phyloP scores from a whole-genome alignment of 2,888 invertebrate genomes.

The Chorisops tibialis region DNA sequence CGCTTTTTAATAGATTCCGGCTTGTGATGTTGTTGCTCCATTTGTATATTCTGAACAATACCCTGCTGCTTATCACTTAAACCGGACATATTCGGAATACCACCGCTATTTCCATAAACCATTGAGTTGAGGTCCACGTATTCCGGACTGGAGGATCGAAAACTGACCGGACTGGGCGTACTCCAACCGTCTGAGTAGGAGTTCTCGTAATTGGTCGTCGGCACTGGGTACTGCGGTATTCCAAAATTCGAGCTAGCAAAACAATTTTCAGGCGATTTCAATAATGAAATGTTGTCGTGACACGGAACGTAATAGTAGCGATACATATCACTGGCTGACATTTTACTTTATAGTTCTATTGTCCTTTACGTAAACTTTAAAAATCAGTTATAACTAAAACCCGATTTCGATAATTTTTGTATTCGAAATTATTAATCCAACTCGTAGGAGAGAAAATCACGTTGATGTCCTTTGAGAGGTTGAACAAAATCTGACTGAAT shows the following conservation, averaged over 20 bases:
- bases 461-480: neutral
- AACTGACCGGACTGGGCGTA: conserved; percentile 51
- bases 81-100: neutral
- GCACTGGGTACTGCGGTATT: conserved; percentile 13
- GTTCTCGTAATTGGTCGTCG: conserved; percentile 19
- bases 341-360: neutral
- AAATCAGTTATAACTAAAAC: neutral
- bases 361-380: neutral
- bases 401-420: neutral
- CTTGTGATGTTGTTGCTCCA: neutral
- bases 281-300: conserved; percentile 30
- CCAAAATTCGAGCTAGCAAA: conserved; percentile 13
- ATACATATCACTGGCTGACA: conserved; percentile 49
- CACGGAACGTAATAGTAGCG: conserved; percentile 51
- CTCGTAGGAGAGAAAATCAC: no score
- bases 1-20: neutral
- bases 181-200: conserved; percentile 52
- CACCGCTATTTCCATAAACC: conserved; percentile 26
- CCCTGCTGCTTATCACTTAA: neutral
- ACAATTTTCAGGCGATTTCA: conserved; percentile 27
- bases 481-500: conserved; percentile 20
- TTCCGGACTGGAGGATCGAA: conserved; percentile 51
- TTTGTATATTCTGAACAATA: neutral
- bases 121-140: conserved; percentile 49
- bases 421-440: neutral